Evolutionary conservation across 2,888 invertebrate species (phyloP).

Genomic region (Helobdella robusta): DNA sequence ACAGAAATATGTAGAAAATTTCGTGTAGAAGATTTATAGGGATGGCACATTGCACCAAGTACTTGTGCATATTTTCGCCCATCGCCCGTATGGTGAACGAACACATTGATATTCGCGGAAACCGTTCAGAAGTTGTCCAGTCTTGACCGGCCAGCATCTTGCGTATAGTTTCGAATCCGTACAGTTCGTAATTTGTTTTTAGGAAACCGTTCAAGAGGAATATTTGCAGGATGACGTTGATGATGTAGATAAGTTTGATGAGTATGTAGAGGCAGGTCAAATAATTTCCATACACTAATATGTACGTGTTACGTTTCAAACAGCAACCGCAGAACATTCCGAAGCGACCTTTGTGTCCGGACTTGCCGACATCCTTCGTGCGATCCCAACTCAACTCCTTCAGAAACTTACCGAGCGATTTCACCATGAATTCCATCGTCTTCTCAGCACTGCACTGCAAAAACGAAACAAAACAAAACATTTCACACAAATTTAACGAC

Average conservation of each 20-base stretch:
- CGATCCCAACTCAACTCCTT: slow-evolving; percentile 47
- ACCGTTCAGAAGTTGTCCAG: slow-evolving; percentile 45
- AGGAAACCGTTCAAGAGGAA: slow-evolving; percentile 52
- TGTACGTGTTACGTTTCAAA: slow-evolving; percentile 35
- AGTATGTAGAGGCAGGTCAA: slow-evolving; percentile 50
- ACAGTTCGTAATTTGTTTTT: slow-evolving; percentile 34
- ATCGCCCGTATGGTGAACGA: slow-evolving; percentile 26
- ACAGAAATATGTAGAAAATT: slow-evolving; percentile 50
- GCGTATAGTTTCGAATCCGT: slow-evolving; percentile 46
- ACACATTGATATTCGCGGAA: slow-evolving; percentile 41
- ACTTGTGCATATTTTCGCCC: slow-evolving; percentile 33
- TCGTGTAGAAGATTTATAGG: slow-evolving; percentile 37
- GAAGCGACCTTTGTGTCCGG: background rate
- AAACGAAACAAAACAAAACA: no score
- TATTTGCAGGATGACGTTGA: slow-evolving; percentile 51
- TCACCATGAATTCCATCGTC: slow-evolving; percentile 41
- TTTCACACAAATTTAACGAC: no score
- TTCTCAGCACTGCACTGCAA: no score
- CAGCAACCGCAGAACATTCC: slow-evolving; percentile 29
- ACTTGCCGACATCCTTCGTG: background rate
- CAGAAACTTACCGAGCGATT: slow-evolving; percentile 49
- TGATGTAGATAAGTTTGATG: slow-evolving; percentile 48
- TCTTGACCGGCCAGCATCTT: slow-evolving; percentile 48
- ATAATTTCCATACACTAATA: slow-evolving; percentile 49
- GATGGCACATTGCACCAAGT: slow-evolving; percentile 48